Conservation (phyloP, 2,888 invertebrate species). For the Agonopterix alstromeriana region DNA sequence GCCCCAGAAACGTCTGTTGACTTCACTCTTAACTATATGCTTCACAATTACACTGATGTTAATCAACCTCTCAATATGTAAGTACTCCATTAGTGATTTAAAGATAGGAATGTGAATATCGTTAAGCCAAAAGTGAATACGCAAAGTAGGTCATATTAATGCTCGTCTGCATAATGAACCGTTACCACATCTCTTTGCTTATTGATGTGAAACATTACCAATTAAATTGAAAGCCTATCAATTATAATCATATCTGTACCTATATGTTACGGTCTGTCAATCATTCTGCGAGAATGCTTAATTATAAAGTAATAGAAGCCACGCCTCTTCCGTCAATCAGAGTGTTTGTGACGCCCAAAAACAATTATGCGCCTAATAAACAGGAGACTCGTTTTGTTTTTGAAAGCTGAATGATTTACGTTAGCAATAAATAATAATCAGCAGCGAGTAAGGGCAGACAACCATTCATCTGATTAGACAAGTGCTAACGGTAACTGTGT, state of each 20-base stretch:
- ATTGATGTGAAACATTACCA: slow-evolving; percentile 40
- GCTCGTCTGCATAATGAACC: slow-evolving; percentile 27
- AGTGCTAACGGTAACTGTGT: slow-evolving; percentile 38
- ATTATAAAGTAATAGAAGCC: slow-evolving; percentile 29
- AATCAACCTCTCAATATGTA: slow-evolving; percentile 31
- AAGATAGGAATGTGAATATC: slow-evolving; percentile 16
- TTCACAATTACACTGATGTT: slow-evolving; percentile 28
- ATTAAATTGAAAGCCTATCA: slow-evolving; percentile 45
- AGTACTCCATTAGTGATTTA: slow-evolving; percentile 18
- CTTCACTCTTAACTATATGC: slow-evolving; percentile 19
- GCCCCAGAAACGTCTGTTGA: slow-evolving; percentile 28
- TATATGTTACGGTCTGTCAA: slow-evolving; percentile 33
- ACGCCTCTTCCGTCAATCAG: slow-evolving; percentile 34
- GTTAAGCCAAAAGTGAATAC: slow-evolving; percentile 34
- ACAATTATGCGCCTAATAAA: slow-evolving; percentile 22
- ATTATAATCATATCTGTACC: slow-evolving; percentile 31
- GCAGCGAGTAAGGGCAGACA: slow-evolving; percentile 27
- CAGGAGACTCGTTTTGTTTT: slow-evolving; percentile 23
- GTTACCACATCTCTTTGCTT: slow-evolving; percentile 30
- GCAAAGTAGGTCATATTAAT: slow-evolving; percentile 31
- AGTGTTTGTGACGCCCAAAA: slow-evolving; percentile 27
- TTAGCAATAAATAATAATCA: slow-evolving; percentile 37
- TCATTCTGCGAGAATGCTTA: slow-evolving; percentile 32
- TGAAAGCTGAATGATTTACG: slow-evolving; percentile 33
- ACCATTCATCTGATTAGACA: slow-evolving; percentile 30